A percentile compares a stretch with the other conserved stretches of the same genome.
Evolutionary conservation across 2,113 vertebrate genomes (phyloP).

Genomic region (Rattus rattus): DNA sequence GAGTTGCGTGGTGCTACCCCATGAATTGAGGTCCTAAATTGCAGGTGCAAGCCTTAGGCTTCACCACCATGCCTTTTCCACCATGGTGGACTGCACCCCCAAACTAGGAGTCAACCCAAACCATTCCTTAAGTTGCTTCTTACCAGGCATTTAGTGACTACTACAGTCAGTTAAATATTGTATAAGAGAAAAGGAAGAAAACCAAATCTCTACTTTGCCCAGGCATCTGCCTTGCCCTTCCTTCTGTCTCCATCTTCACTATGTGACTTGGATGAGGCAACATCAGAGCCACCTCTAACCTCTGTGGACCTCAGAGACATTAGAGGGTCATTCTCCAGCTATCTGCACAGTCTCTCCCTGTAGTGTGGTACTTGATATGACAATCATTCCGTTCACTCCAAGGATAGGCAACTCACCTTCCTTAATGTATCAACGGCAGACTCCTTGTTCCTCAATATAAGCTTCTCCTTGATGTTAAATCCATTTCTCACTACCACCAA

Average conservation of each 20-base stretch:
- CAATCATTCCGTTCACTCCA: rapidly evolving
- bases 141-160: not conserved
- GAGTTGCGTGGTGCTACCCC: too few relatives aligned
- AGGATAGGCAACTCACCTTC: not conserved
- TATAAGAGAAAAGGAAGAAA: not conserved
- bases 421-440: not conserved
- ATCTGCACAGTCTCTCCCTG: not conserved
- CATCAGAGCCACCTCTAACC: not conserved
- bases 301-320: not conserved
- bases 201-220: not conserved
- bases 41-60: not conserved
- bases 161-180: not conserved
- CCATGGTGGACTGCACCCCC: too few relatives aligned
- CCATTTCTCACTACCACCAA: too few relatives aligned
- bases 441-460: not conserved
- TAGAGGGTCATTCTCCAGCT: rapidly evolving
- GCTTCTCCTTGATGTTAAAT: not conserved
- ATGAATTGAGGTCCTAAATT: not conserved
- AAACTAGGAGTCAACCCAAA: not conserved
- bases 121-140: not conserved
- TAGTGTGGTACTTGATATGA: not conserved
- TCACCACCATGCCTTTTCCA: not conserved
- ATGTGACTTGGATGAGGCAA: not conserved
- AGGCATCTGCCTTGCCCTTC: too few relatives aligned
- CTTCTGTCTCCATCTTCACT: not conserved